phyloP scores from a whole-genome alignment of 2,113 vertebrate genomes.

The Onychorhynchus coronatus region DNA sequence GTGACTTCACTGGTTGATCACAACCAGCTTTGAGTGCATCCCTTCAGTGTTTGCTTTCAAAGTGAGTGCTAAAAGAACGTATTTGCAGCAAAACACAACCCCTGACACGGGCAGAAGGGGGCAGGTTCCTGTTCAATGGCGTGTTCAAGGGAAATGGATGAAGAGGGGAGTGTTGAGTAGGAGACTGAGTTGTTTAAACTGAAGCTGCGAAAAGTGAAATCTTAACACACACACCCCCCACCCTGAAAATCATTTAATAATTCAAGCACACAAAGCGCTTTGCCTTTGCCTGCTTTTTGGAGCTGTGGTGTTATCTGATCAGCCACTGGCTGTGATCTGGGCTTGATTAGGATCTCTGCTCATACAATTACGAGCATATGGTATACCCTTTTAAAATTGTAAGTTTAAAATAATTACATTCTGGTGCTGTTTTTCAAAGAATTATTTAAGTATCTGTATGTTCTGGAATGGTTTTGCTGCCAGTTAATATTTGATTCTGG shows the following conservation, averaged over 20 bases:
- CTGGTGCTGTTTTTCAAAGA: neutral
- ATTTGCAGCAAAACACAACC: neutral
- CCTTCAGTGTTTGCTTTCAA: neutral
- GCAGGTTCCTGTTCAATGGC: neutral
- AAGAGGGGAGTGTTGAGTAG: neutral
- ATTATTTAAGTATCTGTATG: neutral
- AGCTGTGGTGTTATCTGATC: neutral
- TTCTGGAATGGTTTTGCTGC: neutral
- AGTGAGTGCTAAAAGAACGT: neutral
- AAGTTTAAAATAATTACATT: constrained; percentile 10
- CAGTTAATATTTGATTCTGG: neutral
- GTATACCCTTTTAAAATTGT: neutral
- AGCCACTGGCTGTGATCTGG: neutral
- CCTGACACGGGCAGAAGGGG: neutral
- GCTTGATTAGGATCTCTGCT: neutral
- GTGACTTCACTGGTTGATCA: neutral
- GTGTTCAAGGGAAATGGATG: neutral
- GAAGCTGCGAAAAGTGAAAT: neutral
- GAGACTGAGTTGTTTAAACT: neutral
- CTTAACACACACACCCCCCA: neutral
- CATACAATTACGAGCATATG: neutral
- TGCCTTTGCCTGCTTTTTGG: neutral
- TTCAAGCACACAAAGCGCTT: neutral
- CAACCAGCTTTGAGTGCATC: neutral
- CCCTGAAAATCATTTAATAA: neutral